These are phyloP conservation scores for Oncopodura yosiiana DNA, from an alignment of 1,140 invertebrate genomes.

Conservation along the genomic window DNA sequence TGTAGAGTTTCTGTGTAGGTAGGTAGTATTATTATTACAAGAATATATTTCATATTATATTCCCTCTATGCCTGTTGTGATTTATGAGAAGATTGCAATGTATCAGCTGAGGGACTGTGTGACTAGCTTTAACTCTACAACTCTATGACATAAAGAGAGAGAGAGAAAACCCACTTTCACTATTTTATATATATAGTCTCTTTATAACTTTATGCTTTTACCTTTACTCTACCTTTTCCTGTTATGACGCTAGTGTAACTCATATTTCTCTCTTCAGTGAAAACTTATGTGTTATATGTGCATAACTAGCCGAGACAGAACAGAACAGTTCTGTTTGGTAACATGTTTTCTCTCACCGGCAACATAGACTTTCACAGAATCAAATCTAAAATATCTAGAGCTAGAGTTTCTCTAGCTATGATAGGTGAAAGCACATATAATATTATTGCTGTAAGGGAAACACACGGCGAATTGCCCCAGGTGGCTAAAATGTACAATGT, in stretches of 20 bases:
- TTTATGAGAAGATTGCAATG: conserved; percentile 35
- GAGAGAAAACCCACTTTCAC: too few species aligned
- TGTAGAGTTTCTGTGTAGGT: background rate
- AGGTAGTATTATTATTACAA: too few species aligned
- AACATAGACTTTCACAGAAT: conserved; percentile 12
- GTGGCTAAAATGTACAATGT: too few species aligned
- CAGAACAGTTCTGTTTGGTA: too few species aligned
- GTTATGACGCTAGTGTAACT: too few species aligned
- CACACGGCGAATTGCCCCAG: conserved; percentile 35
- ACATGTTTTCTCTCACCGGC: too few species aligned
- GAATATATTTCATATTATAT: background rate
- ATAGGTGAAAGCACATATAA: too few species aligned
- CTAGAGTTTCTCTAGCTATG: background rate
- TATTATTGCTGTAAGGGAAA: conserved; percentile 22
- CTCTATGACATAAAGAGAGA: background rate
- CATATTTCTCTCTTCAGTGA: too few species aligned
- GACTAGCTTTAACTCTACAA: background rate
- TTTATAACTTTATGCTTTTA: too few species aligned
- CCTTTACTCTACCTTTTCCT: too few species aligned
- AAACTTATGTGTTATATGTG: background rate
- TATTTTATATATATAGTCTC: too few species aligned
- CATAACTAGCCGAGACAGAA: background rate
- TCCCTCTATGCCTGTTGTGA: conserved; percentile 30
- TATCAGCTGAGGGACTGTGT: conserved; percentile 31
- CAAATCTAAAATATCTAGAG: background rate